Conservation (phyloP, 2,113 vertebrate genomes). For the Rhinopomastus cyanomelas region DNA sequence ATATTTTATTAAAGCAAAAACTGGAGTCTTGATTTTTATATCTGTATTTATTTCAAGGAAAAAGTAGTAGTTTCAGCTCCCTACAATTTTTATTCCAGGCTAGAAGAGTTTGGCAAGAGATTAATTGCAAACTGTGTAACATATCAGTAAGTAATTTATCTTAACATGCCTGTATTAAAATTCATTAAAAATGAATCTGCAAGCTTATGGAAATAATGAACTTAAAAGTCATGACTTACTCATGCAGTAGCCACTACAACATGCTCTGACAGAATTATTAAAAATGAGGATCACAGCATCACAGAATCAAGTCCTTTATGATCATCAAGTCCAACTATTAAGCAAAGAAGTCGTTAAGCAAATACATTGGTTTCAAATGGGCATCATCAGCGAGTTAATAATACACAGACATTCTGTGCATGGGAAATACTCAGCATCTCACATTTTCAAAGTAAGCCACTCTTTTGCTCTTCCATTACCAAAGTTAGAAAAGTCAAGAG, state of each 20-base stretch:
- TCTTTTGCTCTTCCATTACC: conserved; percentile 36
- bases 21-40: neutral
- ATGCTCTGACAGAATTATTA: neutral
- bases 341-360: neutral
- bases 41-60: neutral
- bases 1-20: neutral
- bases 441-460: neutral
- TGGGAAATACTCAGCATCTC: neutral
- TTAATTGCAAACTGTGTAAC: neutral
- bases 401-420: neutral
- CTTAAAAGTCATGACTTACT: neutral
- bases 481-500: conserved; percentile 48
- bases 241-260: neutral
- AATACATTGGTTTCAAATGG: neutral
- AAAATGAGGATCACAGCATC: neutral
- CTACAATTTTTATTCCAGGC: neutral
- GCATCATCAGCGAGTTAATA: neutral
- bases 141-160: neutral
- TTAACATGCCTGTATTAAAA: neutral
- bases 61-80: neutral
- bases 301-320: no score
- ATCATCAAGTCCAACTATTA: no score
- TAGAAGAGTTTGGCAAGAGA: neutral
- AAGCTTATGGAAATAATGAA: neutral
- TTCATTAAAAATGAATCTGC: neutral